phyloP scores from a whole-genome alignment of 2,797 vertebrate genomes.

The Monodelphis domestica region DNA sequence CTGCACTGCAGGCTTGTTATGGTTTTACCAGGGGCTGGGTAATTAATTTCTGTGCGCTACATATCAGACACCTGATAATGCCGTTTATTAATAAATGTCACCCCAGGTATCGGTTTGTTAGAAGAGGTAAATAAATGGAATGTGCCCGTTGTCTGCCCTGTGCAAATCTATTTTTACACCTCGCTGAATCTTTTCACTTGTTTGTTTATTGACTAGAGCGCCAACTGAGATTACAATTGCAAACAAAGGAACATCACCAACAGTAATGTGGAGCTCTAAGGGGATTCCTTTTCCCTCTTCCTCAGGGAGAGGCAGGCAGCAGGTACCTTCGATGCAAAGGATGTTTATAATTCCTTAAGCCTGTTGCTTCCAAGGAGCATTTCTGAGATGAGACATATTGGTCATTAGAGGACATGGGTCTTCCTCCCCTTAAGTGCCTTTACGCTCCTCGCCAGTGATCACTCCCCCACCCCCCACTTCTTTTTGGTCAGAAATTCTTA shows the following conservation, averaged over 20 bases:
- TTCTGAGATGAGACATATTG: background rate
- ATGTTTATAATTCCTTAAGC: background rate
- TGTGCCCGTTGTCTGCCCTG: conserved; percentile 86
- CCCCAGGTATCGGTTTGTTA: conserved; percentile 87
- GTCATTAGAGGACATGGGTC: background rate
- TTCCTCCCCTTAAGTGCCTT: background rate
- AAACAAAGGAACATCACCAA: conserved; percentile 81
- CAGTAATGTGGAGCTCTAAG: conserved; percentile 52
- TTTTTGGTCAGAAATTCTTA: fast-evolving
- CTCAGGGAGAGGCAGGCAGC: background rate
- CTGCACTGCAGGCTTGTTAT: conserved; percentile 89
- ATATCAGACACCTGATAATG: conserved; percentile 90
- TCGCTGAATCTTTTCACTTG: conserved; percentile 84
- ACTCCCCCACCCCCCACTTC: fast-evolving
- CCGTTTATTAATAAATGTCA: conserved; percentile 90
- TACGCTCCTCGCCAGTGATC: background rate
- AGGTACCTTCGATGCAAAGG: background rate
- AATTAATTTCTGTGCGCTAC: conserved; percentile 91
- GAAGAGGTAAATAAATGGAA: conserved; percentile 88
- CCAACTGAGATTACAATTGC: conserved; percentile 80
- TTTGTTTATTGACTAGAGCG: conserved; percentile 83
- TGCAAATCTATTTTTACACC: conserved; percentile 87
- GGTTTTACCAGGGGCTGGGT: conserved; percentile 88
- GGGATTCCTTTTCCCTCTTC: background rate
- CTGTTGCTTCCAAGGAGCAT: background rate